Percentiles rank a stretch among this genome's conserved stretches.
Conservation (phyloP, 2,797 vertebrate genomes). For the Molothrus ater region DNA sequence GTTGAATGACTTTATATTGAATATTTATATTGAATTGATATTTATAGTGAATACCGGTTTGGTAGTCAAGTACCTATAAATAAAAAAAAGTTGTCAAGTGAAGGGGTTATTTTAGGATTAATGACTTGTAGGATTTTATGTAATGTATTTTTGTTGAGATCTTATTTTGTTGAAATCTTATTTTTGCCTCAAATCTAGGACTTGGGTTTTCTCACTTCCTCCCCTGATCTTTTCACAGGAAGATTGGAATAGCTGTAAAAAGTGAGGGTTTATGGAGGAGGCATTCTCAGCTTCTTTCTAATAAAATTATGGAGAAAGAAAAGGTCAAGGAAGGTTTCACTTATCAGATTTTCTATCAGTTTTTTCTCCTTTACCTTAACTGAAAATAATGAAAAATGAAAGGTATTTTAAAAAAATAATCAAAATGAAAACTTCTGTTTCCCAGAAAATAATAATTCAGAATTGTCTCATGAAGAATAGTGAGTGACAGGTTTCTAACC, state of each 20-base stretch:
- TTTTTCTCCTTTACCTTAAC: conserved; percentile 1
- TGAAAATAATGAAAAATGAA: neutral
- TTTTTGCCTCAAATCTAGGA: conserved; percentile 49
- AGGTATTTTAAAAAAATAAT: neutral
- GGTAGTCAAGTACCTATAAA: neutral
- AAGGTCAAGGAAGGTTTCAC: conserved; percentile 32
- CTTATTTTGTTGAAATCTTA: conserved; percentile 13
- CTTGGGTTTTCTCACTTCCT: conserved; percentile 51
- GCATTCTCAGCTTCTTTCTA: conserved; percentile 30
- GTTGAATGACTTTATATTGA: neutral
- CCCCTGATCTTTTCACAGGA: conserved; percentile 16
- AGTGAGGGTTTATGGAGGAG: conserved; percentile 13
- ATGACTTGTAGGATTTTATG: conserved; percentile 5
- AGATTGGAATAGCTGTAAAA: conserved; percentile 15
- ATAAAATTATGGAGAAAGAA: conserved; percentile 21
- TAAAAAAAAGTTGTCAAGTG: neutral
- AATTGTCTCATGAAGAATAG: neutral
- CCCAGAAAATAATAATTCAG: neutral
- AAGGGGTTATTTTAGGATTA: neutral
- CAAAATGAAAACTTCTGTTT: neutral
- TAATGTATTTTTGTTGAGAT: conserved; percentile 12
- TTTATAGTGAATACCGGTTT: neutral
- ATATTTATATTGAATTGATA: neutral
- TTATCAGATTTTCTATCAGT: neutral
- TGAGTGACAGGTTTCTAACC: neutral